Percentiles rank a stretch among this genome's conserved stretches.
phyloP scores from a whole-genome alignment of 2,113 vertebrate genomes.

The Sphaerodactylus townsendi region DNA sequence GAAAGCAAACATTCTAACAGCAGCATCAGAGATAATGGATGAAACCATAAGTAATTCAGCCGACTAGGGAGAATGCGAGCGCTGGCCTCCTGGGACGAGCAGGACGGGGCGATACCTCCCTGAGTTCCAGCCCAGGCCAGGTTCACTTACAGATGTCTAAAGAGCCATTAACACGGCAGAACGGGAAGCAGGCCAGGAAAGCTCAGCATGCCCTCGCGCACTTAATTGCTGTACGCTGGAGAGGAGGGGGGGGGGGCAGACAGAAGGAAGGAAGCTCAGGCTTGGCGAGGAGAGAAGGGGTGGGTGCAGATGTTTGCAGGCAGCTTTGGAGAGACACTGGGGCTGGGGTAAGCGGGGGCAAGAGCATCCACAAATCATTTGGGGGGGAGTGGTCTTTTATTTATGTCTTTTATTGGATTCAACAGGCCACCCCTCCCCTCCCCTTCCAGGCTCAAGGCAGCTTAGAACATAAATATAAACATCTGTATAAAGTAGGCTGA shows the following conservation, averaged over 20 bases:
- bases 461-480: no score
- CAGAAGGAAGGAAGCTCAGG: not conserved
- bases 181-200: not conserved
- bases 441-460: no score
- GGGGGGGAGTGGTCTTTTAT: no score
- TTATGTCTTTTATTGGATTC: no score
- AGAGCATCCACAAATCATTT: no score
- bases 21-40: conserved; percentile 1
- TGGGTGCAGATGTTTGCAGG: not conserved
- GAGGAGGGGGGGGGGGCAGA: not conserved
- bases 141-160: conserved; percentile 23
- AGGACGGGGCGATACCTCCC: not conserved
- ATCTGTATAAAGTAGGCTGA: no score
- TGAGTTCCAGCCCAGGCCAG: not conserved
- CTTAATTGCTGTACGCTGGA: not conserved
- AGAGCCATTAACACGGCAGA: conserved; percentile 14
- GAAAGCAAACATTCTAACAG: not conserved
- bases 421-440: no score
- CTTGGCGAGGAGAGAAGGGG: not conserved
- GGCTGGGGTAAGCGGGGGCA: not conserved
- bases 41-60: conserved; percentile 25
- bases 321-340: not conserved
- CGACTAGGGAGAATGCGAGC: conserved; percentile 9
- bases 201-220: not conserved
- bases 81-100: not conserved